Conservation (phyloP, 2,888 invertebrate genomes). For the Bombyx huttoni region DNA sequence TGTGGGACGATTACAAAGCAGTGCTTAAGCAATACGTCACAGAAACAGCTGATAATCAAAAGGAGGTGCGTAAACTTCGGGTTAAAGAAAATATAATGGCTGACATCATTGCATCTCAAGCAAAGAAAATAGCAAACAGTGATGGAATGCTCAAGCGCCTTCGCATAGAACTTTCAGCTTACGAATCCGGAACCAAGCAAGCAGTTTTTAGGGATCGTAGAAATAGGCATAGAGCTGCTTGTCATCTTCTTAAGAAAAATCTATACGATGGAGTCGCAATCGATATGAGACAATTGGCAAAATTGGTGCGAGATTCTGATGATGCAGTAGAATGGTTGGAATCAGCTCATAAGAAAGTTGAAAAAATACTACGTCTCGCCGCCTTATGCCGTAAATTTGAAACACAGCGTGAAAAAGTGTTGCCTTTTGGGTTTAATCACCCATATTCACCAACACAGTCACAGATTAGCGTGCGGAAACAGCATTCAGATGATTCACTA, state of each 20-base stretch:
- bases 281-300: conserved; percentile 35
- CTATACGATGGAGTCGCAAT: conserved; percentile 31
- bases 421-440: conserved; percentile 38
- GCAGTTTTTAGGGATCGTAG: conserved; percentile 54
- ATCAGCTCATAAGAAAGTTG: conserved; percentile 50
- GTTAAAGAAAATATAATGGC: conserved; percentile 56
- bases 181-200: conserved; percentile 59
- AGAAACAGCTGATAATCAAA: conserved; percentile 53
- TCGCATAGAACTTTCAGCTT: conserved; percentile 43
- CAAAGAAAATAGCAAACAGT: conserved; percentile 50
- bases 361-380: conserved; percentile 62
- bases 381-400: conserved; percentile 71
- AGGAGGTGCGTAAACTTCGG: conserved; percentile 46
- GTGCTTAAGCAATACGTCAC: conserved; percentile 45
- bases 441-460: conserved; percentile 32
- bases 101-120: conserved; percentile 55
- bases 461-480: conserved; percentile 25
- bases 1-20: conserved; percentile 55
- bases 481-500: conserved; percentile 38
- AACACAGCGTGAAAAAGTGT: conserved; percentile 64
- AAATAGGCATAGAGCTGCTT: conserved; percentile 45
- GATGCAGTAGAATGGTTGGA: conserved; percentile 49
- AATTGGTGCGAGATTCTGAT: conserved; percentile 46
- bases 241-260: conserved; percentile 32
- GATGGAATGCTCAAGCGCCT: conserved; percentile 43